Evolutionary conservation across 2,113 vertebrate species (phyloP).

Genomic region (Tursiops truncatus): DNA sequence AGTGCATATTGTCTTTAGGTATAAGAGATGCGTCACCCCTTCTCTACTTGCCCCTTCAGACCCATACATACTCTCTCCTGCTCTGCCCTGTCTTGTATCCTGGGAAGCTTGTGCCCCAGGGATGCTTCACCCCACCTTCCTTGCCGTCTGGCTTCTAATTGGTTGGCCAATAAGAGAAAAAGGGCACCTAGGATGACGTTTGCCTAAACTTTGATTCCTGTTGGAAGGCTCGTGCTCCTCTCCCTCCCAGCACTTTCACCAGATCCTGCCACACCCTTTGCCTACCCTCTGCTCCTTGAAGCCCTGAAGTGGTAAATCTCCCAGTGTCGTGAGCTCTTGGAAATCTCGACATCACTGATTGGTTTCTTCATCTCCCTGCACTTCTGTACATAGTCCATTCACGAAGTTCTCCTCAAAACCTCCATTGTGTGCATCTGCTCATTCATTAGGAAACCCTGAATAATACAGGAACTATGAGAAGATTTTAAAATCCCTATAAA

Average conservation of each 20-base stretch:
- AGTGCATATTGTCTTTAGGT: fast-evolving
- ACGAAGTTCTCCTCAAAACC: neutral
- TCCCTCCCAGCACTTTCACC: too few species aligned
- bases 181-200: too few species aligned
- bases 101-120: neutral
- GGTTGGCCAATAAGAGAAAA: neutral
- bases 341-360: neutral
- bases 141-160: neutral
- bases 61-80: fast-evolving
- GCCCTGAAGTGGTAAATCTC: neutral
- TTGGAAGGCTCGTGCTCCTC: neutral
- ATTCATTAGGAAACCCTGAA: neutral
- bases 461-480: neutral
- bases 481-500: neutral
- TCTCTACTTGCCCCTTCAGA: neutral
- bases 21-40: fast-evolving
- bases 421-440: neutral
- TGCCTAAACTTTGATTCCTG: neutral
- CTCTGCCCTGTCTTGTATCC: neutral
- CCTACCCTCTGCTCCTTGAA: neutral
- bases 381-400: neutral
- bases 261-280: neutral
- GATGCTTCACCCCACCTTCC: too few species aligned
- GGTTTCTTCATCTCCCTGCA: neutral
- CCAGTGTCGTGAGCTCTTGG: too few species aligned